Conservation (phyloP, 1,140 invertebrate species). For the Camponotus floridanus region DNA sequence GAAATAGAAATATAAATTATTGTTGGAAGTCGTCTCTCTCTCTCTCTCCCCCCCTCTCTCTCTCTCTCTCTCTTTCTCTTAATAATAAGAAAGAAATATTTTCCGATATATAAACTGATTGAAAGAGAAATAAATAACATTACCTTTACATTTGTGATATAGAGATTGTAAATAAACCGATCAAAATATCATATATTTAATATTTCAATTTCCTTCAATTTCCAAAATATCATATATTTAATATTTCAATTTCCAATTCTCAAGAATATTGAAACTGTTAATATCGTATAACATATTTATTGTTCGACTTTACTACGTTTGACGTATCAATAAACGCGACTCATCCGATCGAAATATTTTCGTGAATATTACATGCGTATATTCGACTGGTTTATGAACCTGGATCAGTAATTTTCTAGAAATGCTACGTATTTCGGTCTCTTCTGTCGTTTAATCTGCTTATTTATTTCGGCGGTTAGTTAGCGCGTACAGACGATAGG, state of each 20-base stretch:
- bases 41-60: too few relatives aligned
- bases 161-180: background rate
- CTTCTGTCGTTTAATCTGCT: constrained; percentile 8
- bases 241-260: background rate
- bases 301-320: background rate
- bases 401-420: constrained; percentile 54
- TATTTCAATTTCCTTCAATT: background rate
- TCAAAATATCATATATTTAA: background rate
- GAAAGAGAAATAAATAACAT: background rate
- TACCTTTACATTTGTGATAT: background rate
- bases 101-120: background rate
- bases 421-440: constrained; percentile 46
- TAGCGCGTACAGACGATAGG: background rate
- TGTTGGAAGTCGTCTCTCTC: background rate
- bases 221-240: background rate
- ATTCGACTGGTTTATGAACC: background rate
- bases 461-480: constrained; percentile 72
- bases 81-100: background rate
- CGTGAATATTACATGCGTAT: background rate
- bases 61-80: too few relatives aligned
- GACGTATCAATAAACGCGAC: background rate
- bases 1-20: background rate
- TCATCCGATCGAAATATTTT: constrained; percentile 7
- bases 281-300: background rate
- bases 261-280: background rate